Percentiles rank a stretch among this genome's conserved stretches.
These are phyloP conservation scores for Yponomeuta cagnagella DNA, from an alignment of 2,888 invertebrate species.

Conservation along the genomic window DNA sequence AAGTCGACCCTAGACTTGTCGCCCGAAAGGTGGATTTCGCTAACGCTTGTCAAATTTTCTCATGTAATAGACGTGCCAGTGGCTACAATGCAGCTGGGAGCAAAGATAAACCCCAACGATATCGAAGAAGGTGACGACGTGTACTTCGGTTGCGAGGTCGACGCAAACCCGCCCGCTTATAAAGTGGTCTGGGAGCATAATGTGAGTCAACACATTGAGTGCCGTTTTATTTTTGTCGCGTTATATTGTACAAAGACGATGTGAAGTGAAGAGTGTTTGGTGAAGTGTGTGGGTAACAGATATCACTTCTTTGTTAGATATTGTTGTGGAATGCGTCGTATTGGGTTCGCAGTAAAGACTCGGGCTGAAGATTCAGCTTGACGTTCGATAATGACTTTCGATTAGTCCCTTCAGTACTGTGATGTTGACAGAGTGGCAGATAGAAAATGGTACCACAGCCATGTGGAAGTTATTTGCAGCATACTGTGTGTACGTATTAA, in stretches of 20 bases:
- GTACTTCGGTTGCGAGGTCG: slow-evolving; percentile 66
- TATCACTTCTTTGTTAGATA: slow-evolving; percentile 14
- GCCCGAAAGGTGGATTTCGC: background rate
- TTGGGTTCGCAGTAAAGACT: background rate
- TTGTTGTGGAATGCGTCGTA: slow-evolving; percentile 14
- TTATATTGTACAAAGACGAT: background rate
- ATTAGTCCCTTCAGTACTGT: no score
- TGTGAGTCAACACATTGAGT: slow-evolving; percentile 43
- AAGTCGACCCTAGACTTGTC: background rate
- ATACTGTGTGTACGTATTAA: no score
- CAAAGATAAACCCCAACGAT: slow-evolving; percentile 68
- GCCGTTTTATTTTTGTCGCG: slow-evolving; percentile 15
- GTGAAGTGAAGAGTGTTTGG: background rate
- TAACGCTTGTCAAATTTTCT: slow-evolving; percentile 3
- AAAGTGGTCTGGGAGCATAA: slow-evolving; percentile 73
- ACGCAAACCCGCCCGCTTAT: slow-evolving; percentile 69
- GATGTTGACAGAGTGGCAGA: no score
- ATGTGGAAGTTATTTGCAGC: no score
- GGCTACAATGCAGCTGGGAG: slow-evolving; percentile 58
- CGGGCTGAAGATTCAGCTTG: background rate
- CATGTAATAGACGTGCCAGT: slow-evolving; percentile 54
- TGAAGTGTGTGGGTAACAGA: background rate
- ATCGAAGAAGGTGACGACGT: slow-evolving; percentile 72
- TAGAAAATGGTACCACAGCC: no score
- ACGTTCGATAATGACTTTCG: no score